Base-by-base conservation (phyloP, 2,113 vertebrate species). In the Psammodynastes pulverulentus region DNA sequence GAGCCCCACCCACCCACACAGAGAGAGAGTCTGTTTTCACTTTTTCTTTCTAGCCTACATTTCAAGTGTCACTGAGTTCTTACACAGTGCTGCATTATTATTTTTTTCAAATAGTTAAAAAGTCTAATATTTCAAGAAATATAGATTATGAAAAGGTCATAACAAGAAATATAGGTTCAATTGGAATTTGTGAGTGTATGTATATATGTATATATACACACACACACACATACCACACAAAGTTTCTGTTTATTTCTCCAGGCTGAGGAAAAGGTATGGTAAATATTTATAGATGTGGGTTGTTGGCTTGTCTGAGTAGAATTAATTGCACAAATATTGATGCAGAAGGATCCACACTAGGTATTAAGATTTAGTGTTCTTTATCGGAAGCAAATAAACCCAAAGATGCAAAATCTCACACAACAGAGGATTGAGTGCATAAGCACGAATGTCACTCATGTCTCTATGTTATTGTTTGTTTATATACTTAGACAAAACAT, bases 221-320 rank as follows among this genome's bases (percentile, higher is more conserved):
- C 1, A 58, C 56, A 58, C 3, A 7, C 26, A 58, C 29, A 67
- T 12, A n/a, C 62, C 12, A n/a, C 12, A 67, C 29, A 67, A 94
- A 93, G 89, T 95, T 95, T 95, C 15, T 92, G 15, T 94, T 96
- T 54, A 93, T 95, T 94, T 39, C 9, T 58, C 67, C 94, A 89
- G 90, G 53, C 88, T 94, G 87, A 79, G 89, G 86, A 90, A 89
- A 95, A 94, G 46, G 24, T 51, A 54, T 88, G 62, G 93, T 95
- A 97, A 97, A 96, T 96, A 96, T 96, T 96, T 96, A 91, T 93
- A 94, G 94, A 90, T 94, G 51, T 94, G 89, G 95, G 94, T 91
- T 84, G 88, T 39, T 95, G 88, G 24, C 87, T 91, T 96, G 92
- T 67, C 92, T 91, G 91, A 93, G 26, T 90, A 95, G 92, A 97